Percentiles rank a stretch among this genome's conserved stretches.
These are phyloP conservation scores for Dicyrtomina minuta DNA, from an alignment of 2,888 invertebrate species.

Conservation along the genomic window DNA sequence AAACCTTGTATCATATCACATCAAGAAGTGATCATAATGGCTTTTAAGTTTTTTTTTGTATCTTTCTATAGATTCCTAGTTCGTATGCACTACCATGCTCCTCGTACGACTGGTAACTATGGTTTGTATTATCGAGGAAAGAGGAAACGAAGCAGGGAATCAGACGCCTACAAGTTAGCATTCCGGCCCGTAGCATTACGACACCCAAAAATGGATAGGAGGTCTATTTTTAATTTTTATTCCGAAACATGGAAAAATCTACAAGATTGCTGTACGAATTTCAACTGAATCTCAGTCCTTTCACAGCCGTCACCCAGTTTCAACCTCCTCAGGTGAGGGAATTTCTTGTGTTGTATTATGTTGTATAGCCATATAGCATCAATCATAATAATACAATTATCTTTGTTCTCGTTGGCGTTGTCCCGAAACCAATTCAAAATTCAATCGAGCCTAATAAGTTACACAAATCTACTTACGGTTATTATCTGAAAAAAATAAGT, in stretches of 20 bases:
- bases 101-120: no score
- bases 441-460: neutral
- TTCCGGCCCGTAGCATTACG: conserved; percentile 31
- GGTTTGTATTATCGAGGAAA: conserved; percentile 5
- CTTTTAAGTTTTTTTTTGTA: neutral
- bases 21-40: neutral
- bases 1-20: no score
- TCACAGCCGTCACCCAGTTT: conserved; percentile 32
- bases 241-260: conserved; percentile 33
- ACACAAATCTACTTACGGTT: no score
- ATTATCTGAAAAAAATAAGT: neutral
- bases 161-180: conserved; percentile 35
- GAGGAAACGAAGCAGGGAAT: conserved; percentile 18
- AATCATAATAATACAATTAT: no score
- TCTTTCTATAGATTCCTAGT: neutral
- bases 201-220: conserved; percentile 36
- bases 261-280: conserved; percentile 25
- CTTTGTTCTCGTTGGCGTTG: no score
- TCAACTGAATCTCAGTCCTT: conserved; percentile 29
- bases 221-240: conserved; percentile 37
- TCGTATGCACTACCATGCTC: no score
- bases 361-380: no score
- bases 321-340: conserved; percentile 31
- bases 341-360: neutral
- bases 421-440: no score